These are phyloP conservation scores for Mobula birostris DNA, from an alignment of 2,113 vertebrate species.

Conservation along the genomic window DNA sequence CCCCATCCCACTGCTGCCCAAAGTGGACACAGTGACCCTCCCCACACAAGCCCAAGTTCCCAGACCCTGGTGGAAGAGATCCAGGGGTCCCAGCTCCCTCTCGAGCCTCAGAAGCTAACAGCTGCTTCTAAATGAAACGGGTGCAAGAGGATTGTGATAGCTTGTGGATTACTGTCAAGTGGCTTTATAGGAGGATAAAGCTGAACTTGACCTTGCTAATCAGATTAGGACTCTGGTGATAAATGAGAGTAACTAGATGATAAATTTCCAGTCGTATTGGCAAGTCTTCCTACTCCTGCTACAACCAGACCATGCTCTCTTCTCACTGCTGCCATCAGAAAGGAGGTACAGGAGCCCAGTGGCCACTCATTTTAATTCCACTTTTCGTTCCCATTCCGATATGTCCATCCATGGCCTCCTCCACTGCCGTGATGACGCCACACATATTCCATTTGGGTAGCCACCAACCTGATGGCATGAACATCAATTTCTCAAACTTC, in stretches of 20 bases:
- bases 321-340: too few relatives aligned
- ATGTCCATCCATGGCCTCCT: too few relatives aligned
- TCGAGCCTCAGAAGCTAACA: not conserved
- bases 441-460: too few relatives aligned
- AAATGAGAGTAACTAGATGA: not conserved
- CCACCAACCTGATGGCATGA: too few relatives aligned
- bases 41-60: not conserved
- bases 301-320: not conserved
- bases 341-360: too few relatives aligned
- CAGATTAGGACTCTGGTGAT: not conserved
- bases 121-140: not conserved
- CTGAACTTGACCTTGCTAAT: not conserved
- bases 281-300: not conserved
- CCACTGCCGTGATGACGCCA: too few relatives aligned
- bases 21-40: not conserved
- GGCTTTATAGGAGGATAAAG: not conserved
- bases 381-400: too few relatives aligned
- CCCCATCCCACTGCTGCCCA: too few relatives aligned
- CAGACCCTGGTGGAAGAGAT: not conserved
- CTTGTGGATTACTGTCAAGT: not conserved
- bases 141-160: not conserved
- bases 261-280: not conserved
- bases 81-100: not conserved
- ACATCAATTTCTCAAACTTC: too few relatives aligned
- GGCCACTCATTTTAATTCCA: too few relatives aligned